phyloP scores from a whole-genome alignment of 2,113 vertebrate species.

The Miniopterus natalensis region DNA sequence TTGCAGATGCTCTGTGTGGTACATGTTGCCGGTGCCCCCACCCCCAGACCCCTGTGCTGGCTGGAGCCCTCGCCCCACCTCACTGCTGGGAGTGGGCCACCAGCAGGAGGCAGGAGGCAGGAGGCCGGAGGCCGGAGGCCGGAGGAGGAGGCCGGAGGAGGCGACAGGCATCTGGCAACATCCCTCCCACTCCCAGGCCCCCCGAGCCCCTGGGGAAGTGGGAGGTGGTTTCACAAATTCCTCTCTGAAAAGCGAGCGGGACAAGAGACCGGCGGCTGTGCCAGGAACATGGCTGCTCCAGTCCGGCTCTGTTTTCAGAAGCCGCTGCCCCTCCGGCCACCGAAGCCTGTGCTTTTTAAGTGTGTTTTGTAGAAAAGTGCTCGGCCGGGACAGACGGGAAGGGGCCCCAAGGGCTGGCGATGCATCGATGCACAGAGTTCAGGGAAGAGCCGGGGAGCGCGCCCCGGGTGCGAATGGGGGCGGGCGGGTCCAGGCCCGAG shows the following conservation, averaged over 20 bases:
- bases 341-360: background rate
- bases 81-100: background rate
- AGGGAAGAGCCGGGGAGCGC: background rate
- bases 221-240: background rate
- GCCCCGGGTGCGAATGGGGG: no score
- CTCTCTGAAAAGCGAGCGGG: background rate
- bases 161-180: fast-evolving
- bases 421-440: fast-evolving
- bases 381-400: fast-evolving
- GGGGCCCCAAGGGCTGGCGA: background rate
- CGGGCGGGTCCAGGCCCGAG: no score
- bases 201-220: background rate
- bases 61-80: fast-evolving
- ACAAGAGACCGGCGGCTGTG: background rate
- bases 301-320: conserved; percentile 5
- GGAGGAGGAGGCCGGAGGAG: background rate
- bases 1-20: background rate
- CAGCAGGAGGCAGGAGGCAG: background rate
- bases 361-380: background rate
- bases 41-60: background rate
- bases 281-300: background rate
- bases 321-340: background rate
- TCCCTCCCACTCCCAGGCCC: no score
- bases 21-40: background rate
- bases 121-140: no score